A percentile compares a stretch with the other conserved stretches of the same genome.
phyloP scores from a whole-genome alignment of 64 coral and sea anemone genomes.

The Montipora foliosa region DNA sequence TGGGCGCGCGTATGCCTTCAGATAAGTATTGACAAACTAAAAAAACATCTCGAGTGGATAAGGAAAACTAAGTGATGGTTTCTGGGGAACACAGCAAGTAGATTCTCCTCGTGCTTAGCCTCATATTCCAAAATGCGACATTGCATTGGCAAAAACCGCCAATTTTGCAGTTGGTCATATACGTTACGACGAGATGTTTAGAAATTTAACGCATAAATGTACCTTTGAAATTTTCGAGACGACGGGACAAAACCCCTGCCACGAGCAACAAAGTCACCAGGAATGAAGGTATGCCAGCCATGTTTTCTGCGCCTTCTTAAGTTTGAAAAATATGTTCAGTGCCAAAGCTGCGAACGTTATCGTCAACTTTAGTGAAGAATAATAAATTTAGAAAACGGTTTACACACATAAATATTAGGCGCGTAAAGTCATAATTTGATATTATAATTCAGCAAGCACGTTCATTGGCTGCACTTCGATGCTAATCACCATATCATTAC shows the following conservation, averaged over 20 bases:
- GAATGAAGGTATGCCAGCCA: not conserved
- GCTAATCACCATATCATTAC: too few relatives aligned
- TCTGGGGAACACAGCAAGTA: too few relatives aligned
- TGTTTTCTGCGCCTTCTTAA: not conserved
- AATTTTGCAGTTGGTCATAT: not conserved
- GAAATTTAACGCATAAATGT: not conserved
- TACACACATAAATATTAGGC: not conserved
- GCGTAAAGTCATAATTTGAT: not conserved
- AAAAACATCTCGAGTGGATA: too few relatives aligned
- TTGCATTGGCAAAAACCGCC: too few relatives aligned
- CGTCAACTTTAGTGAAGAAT: too few relatives aligned
- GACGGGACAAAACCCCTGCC: not conserved
- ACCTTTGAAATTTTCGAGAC: not conserved
- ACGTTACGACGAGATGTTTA: not conserved
- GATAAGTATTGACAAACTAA: too few relatives aligned
- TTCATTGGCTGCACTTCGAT: not conserved
- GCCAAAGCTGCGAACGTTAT: not conserved
- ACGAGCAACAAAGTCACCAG: not conserved
- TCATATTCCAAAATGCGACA: too few relatives aligned
- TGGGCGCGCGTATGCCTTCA: too few relatives aligned
- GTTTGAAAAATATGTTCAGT: not conserved
- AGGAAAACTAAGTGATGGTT: too few relatives aligned
- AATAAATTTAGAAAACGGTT: not conserved
- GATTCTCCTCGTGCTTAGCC: too few relatives aligned
- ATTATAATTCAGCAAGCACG: not conserved